phyloP scores from a whole-genome alignment of 2,888 invertebrate species.

The Temnothorax unifasciatus region DNA sequence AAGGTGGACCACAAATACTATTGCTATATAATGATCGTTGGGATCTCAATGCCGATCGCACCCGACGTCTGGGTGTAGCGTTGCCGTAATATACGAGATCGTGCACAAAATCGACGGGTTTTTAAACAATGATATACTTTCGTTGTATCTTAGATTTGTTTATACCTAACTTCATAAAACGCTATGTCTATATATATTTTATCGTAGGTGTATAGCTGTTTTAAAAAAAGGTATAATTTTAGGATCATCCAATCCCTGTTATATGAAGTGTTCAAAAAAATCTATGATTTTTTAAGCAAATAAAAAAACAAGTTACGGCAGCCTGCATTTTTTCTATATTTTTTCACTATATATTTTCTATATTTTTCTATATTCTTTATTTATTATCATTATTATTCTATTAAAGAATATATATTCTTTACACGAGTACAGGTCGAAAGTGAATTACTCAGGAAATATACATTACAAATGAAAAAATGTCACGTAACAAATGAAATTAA shows the following conservation, averaged over 20 bases:
- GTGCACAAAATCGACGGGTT: slow-evolving; percentile 12
- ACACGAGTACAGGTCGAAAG: not conserved
- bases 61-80: slow-evolving; percentile 35
- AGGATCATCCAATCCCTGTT: not conserved
- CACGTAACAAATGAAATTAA: not conserved
- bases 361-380: not conserved
- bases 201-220: not conserved
- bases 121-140: not conserved
- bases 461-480: not conserved
- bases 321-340: not conserved
- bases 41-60: slow-evolving; percentile 57
- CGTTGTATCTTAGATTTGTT: not conserved
- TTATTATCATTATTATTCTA: not conserved
- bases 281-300: not conserved
- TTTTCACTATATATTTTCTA: not conserved
- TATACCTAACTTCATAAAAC: not conserved
- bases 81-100: slow-evolving; percentile 37
- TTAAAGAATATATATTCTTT: not conserved
- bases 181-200: not conserved
- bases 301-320: not conserved
- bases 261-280: not conserved
- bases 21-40: slow-evolving; percentile 62
- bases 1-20: slow-evolving; percentile 76
- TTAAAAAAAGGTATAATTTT: not conserved
- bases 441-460: not conserved